Percentiles rank a stretch among this genome's conserved stretches.
Conservation (phyloP, 2,888 invertebrate genomes). For the Steinernema scapterisci region DNA sequence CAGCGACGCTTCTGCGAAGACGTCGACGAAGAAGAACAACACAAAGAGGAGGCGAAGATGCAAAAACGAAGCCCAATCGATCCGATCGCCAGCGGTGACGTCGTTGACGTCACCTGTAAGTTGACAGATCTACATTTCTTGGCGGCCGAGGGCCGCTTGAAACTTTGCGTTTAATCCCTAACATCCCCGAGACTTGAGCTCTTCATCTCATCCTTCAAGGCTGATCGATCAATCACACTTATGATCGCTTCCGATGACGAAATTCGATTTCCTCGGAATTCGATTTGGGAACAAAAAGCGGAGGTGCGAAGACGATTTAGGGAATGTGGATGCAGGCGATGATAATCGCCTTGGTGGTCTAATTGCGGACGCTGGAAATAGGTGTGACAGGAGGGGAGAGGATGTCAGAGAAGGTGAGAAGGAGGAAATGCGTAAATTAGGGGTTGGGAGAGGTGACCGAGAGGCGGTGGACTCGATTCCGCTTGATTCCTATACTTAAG, state of each 20-base stretch:
- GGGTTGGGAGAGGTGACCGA: not conserved
- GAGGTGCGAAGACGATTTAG: constrained; percentile 17
- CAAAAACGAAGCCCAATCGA: not conserved
- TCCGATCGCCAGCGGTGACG: no score
- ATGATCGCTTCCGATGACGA: constrained; percentile 3
- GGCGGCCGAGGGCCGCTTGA: no score
- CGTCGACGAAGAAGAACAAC: not conserved
- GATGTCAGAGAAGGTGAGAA: not conserved
- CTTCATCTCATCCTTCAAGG: not conserved
- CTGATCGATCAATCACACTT: not conserved
- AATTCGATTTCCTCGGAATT: not conserved
- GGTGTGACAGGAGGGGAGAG: not conserved
- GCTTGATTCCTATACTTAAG: not conserved
- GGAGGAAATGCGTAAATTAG: not conserved
- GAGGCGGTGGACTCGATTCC: constrained; percentile 4
- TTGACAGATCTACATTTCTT: no score
- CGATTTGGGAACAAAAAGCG: constrained; percentile 16
- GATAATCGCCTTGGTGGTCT: constrained; percentile 23
- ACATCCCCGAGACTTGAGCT: not conserved
- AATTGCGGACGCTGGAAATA: constrained; percentile 5
- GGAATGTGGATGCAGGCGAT: not conserved
- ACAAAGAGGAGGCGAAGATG: not conserved
- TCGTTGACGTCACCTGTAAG: no score
- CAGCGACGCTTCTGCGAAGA: not conserved
- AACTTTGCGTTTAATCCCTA: no score